Evolutionary conservation across 2,888 invertebrate species (phyloP), one percentile per base, ranked within the genome.

Genomic region (Enchytraeus crypticus): DNA sequence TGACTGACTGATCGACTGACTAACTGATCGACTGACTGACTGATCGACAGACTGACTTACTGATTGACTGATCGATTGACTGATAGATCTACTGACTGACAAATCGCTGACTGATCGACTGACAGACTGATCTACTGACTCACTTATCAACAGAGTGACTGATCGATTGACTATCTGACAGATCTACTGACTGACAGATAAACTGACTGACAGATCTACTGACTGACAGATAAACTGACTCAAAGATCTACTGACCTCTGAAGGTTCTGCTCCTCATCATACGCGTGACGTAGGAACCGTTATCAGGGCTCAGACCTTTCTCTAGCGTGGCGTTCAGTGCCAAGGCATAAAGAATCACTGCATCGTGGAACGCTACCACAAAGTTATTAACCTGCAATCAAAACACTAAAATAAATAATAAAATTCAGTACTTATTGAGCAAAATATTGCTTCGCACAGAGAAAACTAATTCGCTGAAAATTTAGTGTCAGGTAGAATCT

Each of bases 301-400:
- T 47, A 5, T 30, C 27, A 3, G 56, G 51, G 32, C 69, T 55
- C 21, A 14, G 21, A 4, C 38, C 51, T 71, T 71, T 81, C 23
- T 72, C 75, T 53, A 92, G 81, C 45, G 89, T 90, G 66, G 90
- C 88, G 74, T 91, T 91, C 4, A 95, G 81, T 0, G 91, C 92
- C 60, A 88, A 83, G 0, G 90, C 88, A 78, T 92, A 95, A 33
- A 95, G 84, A 0, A 92, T 82, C 21, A 95, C 90, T 0, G 92
- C 92, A 73, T 96, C 93, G 80, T 92, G 92, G 80, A 95, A 90
- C 90, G 55, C 34, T 18, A 33, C 29, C 26, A 57, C 61, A 23
- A 57, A 61, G n/a, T 51, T 49, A 78, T 69, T 61, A 38, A 61
- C 51, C 61, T 61, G 5, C 32, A 8, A 2, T n/a, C 21, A n/a